Base-by-base conservation (phyloP, 2,797 vertebrate genomes). In the Crotalus adamanteus region DNA sequence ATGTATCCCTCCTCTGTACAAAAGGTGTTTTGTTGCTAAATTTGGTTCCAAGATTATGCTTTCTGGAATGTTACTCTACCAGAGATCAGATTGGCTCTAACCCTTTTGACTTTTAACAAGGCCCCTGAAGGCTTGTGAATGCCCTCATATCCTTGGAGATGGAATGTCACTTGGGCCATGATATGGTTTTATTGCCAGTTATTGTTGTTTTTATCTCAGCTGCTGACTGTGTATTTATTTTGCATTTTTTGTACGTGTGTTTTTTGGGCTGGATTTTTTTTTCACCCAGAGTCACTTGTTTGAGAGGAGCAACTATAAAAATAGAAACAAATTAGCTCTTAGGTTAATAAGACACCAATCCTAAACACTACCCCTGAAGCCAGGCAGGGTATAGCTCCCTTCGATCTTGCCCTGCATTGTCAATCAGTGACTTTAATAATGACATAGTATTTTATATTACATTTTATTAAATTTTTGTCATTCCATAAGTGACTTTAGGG, bases 1-100 rank as follows among this genome's bases (percentile, higher is more conserved):
- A 97, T 90, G 98, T 97, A 57, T 14, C 69, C 60, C 51, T 90
- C 13, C 6, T 91, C 60, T n/a, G 31, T 4, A 87, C 14, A 4
- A 78, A 55, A 59, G 37, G 85, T 28, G 6, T 25, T 25, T 51
- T 42, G 28, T 22, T 63, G 28, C 55, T 87, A 53, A 28, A n/a
- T 86, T 90, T 28, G 37, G 9, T 83, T 25, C 9, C 73, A 83
- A 47, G 73, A 83, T 83, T 25, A 25, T 83, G 37, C 20, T 9
- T 22, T 83, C 37, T 83, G 37, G 37, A 47, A 83, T 47, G 22
- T 83, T 25, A 25, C 25, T 83, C 73, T 47, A 2, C 42, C 37
- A 47, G 37, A 83, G 37, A 83, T 83, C 20, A 25, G 37, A 83
- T 25, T 83, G 73, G 37, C 1, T 37, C 37, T 22, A 0, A 47